Evolutionary conservation across 2,797 vertebrate species (phyloP).

Genomic region (Dermochelys coriacea): DNA sequence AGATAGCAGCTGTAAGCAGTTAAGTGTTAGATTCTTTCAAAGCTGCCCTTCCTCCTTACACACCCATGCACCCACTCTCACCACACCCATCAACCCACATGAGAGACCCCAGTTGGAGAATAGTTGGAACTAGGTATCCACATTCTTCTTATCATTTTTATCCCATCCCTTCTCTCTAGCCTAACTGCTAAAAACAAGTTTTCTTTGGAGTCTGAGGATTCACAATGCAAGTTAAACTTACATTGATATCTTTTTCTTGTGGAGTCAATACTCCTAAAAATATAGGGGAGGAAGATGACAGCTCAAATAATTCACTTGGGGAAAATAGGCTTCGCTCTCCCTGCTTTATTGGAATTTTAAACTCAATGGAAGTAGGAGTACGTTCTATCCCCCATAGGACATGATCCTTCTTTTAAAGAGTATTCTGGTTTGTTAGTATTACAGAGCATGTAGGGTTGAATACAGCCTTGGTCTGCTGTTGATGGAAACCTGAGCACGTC

Average conservation of each 20-base stretch:
- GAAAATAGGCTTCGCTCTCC: background rate
- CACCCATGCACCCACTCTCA: background rate
- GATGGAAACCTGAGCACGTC: background rate
- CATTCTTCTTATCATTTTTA: conserved; percentile 1
- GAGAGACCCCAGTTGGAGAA: background rate
- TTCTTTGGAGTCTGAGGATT: background rate
- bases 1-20: conserved; percentile 74
- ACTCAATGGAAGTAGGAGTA: background rate
- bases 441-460: background rate
- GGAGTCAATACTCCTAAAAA: background rate
- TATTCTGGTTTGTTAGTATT: background rate
- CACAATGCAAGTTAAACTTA: background rate
- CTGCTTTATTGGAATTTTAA: background rate
- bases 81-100: background rate
- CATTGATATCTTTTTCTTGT: background rate
- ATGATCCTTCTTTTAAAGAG: background rate
- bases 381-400: background rate
- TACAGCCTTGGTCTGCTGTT: background rate
- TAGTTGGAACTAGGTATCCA: background rate
- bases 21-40: conserved; percentile 31
- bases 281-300: background rate
- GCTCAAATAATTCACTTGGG: background rate
- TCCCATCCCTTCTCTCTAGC: background rate
- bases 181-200: background rate
- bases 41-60: background rate